A percentile compares a stretch with the other conserved stretches of the same genome.
Conservation (phyloP, 2,888 invertebrate species). For the Temnothorax rugatulus region DNA sequence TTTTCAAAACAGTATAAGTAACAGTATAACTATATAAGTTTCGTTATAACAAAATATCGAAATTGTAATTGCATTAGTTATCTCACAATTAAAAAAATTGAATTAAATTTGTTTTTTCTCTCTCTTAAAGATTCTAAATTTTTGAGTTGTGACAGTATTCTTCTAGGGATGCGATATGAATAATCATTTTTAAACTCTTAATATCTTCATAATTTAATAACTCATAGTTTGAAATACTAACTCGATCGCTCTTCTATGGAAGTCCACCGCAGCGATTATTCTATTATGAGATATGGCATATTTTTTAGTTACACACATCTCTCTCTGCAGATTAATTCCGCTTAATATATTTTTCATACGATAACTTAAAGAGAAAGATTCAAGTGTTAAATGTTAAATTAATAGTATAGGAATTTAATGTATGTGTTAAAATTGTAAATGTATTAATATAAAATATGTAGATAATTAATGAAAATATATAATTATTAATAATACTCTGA, state of each 20-base stretch:
- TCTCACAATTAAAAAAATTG: no score
- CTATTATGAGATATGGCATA: neutral
- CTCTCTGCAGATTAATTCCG: neutral
- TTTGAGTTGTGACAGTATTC: no score
- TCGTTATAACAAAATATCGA: no score
- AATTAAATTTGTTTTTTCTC: no score
- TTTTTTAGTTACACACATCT: neutral
- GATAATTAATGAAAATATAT: neutral
- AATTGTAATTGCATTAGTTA: no score
- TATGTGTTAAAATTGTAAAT: neutral
- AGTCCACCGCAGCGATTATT: slow-evolving; percentile 32
- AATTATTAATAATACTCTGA: neutral
- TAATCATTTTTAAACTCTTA: neutral
- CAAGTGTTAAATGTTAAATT: neutral
- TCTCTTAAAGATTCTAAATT: no score
- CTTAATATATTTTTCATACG: slow-evolving; percentile 29
- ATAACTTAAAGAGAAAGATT: slow-evolving; percentile 26
- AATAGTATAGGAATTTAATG: neutral
- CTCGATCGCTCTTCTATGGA: slow-evolving; percentile 40
- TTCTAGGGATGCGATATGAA: neutral
- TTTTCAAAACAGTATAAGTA: no score
- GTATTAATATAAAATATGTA: neutral
- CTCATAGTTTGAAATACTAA: neutral
- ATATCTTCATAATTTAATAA: neutral
- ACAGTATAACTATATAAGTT: no score